Evolutionary conservation across 2,888 invertebrate genomes (phyloP).

Genomic region (Diarsia mendica): DNA sequence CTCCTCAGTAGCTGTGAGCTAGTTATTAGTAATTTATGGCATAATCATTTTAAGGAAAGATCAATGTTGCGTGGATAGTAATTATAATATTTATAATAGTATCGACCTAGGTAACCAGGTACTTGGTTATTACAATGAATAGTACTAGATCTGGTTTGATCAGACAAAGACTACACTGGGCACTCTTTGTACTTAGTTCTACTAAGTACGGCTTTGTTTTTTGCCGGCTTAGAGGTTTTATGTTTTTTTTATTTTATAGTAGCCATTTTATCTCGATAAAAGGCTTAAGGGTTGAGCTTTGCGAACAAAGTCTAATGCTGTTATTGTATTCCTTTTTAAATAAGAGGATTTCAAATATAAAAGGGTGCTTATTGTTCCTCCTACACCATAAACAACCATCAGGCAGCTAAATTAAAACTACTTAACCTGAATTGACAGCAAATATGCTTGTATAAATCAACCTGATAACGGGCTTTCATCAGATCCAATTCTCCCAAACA

Average conservation of each 20-base stretch:
- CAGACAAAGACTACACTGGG: background rate
- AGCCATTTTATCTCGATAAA: background rate
- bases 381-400: background rate
- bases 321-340: background rate
- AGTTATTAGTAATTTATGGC: conserved; percentile 37
- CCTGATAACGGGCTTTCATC: background rate
- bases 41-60: conserved; percentile 10
- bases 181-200: too few species aligned
- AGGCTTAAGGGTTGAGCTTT: too few species aligned
- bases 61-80: background rate
- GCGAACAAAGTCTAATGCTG: background rate
- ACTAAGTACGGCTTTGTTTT: background rate
- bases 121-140: background rate
- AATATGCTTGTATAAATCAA: background rate
- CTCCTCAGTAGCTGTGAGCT: conserved; percentile 6
- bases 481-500: background rate
- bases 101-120: conserved; percentile 3
- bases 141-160: conserved; percentile 15
- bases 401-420: background rate
- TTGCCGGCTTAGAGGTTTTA: background rate
- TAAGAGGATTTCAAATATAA: background rate
- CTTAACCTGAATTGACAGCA: background rate
- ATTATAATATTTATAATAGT: conserved; percentile 20
- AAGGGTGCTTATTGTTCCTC: background rate
- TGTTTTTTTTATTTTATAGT: background rate